A percentile compares a stretch with the other conserved stretches of the same genome.
phyloP scores from a whole-genome alignment of 2,888 invertebrate species.

The Meghimatium bilineatum region DNA sequence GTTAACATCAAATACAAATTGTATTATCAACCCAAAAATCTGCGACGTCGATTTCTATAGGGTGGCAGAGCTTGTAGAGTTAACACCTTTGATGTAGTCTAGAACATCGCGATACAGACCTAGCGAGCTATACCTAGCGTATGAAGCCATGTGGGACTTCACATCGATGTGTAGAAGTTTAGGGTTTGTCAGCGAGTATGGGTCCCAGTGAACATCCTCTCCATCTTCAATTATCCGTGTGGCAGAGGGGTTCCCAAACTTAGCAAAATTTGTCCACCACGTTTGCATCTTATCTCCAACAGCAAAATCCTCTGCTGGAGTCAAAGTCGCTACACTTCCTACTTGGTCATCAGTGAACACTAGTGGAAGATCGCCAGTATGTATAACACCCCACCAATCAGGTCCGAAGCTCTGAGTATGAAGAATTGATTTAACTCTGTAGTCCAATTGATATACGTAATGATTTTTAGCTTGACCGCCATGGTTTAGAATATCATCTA shows the following conservation, averaged over 20 bases:
- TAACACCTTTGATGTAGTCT: too few species aligned
- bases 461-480: background rate
- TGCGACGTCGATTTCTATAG: too few species aligned
- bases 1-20: too few species aligned
- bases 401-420: background rate
- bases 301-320: background rate
- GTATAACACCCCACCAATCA: conserved; percentile 15
- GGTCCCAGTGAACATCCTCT: background rate
- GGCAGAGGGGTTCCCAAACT: conserved; percentile 24
- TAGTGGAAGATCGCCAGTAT: conserved; percentile 13
- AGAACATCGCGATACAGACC: too few species aligned
- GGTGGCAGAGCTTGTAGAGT: too few species aligned
- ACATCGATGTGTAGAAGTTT: background rate
- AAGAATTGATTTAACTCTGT: background rate
- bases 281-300: background rate
- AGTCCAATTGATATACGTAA: conserved; percentile 28
- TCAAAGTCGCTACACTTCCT: background rate
- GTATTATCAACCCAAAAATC: too few species aligned
- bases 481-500: background rate
- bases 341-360: conserved; percentile 21
- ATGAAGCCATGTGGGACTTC: too few species aligned
- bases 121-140: too few species aligned
- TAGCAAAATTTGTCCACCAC: conserved; percentile 30
- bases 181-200: background rate
- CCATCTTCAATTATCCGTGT: background rate